A percentile compares a stretch with the other conserved stretches of the same genome.
phyloP scores from a whole-genome alignment of 2,797 vertebrate species.

The Gallinago nigripennis region DNA sequence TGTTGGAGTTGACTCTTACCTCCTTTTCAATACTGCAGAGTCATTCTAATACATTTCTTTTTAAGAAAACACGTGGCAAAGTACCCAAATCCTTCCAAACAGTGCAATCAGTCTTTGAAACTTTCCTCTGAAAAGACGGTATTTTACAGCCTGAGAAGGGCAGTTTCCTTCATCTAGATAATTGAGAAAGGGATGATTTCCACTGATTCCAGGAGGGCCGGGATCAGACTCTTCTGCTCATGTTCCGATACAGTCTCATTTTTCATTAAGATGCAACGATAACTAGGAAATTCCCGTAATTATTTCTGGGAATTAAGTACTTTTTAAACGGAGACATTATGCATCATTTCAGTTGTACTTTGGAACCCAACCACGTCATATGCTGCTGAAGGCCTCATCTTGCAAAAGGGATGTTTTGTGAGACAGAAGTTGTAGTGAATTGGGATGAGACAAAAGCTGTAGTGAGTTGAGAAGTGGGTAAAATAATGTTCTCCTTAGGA shows the following conservation, averaged over 20 bases:
- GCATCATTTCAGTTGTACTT: background rate
- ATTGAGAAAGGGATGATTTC: background rate
- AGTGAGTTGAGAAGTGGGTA: background rate
- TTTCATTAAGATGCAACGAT: background rate
- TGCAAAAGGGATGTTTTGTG: background rate
- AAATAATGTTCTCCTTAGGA: background rate
- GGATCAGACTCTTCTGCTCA: background rate
- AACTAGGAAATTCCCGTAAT: background rate
- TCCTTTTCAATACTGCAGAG: background rate
- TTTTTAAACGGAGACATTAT: background rate
- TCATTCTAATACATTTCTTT: background rate
- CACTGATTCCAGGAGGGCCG: background rate
- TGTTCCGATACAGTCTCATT: background rate
- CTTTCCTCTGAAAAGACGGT: background rate
- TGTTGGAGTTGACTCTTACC: background rate
- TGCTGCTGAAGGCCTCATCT: background rate
- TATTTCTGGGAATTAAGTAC: background rate
- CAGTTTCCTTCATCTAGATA: background rate
- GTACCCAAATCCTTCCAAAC: background rate
- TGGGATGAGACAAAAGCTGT: background rate
- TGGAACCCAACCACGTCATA: background rate
- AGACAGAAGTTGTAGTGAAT: background rate
- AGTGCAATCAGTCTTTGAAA: background rate
- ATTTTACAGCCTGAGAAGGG: background rate
- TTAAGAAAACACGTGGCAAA: background rate